Evolutionary conservation across 2,113 vertebrate genomes (phyloP).

Genomic region (Pandion haliaetus): DNA sequence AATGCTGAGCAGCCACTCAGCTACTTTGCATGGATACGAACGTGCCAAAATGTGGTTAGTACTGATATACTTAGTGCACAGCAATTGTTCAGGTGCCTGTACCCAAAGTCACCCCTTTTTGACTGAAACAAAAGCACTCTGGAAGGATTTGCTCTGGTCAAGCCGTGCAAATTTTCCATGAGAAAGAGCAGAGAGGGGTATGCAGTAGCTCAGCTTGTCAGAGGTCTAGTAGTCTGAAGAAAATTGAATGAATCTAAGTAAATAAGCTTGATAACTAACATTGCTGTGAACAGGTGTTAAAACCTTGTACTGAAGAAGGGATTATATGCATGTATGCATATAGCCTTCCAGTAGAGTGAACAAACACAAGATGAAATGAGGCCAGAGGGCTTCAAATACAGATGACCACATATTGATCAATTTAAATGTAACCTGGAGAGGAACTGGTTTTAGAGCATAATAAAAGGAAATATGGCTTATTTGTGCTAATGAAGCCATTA

Average conservation of each 20-base stretch:
- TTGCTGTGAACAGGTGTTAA: not conserved
- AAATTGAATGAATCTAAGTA: not conserved
- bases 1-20: not conserved
- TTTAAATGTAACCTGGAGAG: not conserved
- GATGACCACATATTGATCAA: not conserved
- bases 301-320: not conserved
- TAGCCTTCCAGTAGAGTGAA: not conserved
- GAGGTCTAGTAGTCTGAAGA: not conserved
- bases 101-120: not conserved
- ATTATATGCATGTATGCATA: not conserved
- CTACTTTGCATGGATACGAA: fast-evolving
- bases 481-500: not conserved
- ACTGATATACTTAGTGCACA: not conserved
- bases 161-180: not conserved
- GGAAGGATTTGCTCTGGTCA: not conserved
- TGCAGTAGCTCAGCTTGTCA: not conserved
- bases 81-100: not conserved
- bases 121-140: not conserved
- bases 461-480: not conserved
- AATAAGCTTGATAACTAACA: not conserved
- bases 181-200: not conserved
- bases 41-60: not conserved
- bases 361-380: not conserved
- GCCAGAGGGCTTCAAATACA: not conserved
- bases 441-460: not conserved